Base-by-base conservation (phyloP, 2,888 invertebrate species). In the Lepidocyrtoides sp. region DNA sequence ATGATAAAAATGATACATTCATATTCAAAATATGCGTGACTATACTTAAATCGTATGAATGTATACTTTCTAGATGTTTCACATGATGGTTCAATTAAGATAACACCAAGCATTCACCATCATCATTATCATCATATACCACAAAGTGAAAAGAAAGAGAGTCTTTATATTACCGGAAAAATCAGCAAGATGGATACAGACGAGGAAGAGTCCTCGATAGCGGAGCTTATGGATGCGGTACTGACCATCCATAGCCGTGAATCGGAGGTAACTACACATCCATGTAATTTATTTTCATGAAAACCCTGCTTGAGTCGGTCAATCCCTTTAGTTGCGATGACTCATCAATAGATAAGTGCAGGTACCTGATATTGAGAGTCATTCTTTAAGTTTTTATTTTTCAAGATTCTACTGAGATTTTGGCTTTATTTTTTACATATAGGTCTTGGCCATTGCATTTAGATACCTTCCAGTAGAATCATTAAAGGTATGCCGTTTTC, bases 141-240 rank as follows among this genome's bases (percentile, higher is more conserved):
- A 23, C 54, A 14, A 63, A 48, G 75, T 75, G 44, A 75, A 48
- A 36, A 48, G 72, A 66, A 66, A 51, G 29, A 32, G 54, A 77
- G 77, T 54, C 51, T 77, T 77, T 81, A 81, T 57, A 81, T 20
- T 51, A 77, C 57, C 41, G 57, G 54, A 20, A 32, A 41, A 57
- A 14, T 20, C 36, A 36, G 36, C 41, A 85, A 57, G n/a, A 91
- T 91, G 91, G 86, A 91, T 14, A 44, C 91, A 86, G 77, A 90
- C 85, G 85, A 72, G 41, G 91, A 91, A 26, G 91, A 91, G 32
- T 51, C 91, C n/a, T 91, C 82, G 10, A 86, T 91, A 14, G 91
- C 36, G 7, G 91, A 86, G 32, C 86, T 91, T 20, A 91, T 91
- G 91, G 91, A 91, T 48, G 81, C 91, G 2, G 82, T 91, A 4